Percentiles rank a stretch among this genome's conserved stretches.
Evolutionary conservation across 1,140 invertebrate genomes (phyloP).

Genomic region (Polypedilum pembai): DNA sequence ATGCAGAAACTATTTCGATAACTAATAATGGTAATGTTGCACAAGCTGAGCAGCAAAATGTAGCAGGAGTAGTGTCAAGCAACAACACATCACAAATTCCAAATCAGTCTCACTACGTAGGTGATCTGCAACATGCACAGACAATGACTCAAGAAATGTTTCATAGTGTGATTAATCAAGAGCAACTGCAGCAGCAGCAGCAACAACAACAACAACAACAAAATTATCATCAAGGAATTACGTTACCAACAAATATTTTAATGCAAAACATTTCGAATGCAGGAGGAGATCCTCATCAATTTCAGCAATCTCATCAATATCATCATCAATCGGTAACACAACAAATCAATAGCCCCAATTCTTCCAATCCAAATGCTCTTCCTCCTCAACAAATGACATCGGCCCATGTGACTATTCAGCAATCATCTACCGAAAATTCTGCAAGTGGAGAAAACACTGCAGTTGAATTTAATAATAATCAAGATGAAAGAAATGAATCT

Average conservation of each 20-base stretch:
- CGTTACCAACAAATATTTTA: conserved; percentile 30
- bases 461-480: not conserved
- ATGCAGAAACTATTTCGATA: not conserved
- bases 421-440: not conserved
- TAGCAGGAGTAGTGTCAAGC: not conserved
- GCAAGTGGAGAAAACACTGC: not conserved
- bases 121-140: not conserved
- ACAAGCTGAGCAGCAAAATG: no score
- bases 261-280: not conserved
- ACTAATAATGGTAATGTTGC: conserved; percentile 8
- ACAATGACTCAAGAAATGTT: not conserved
- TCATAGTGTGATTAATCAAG: not conserved
- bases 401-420: not conserved
- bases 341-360: conserved; percentile 19
- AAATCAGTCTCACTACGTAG: conserved; percentile 1
- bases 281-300: not conserved
- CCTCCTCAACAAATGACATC: not conserved
- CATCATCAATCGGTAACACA: conserved; percentile 15
- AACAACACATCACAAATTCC: not conserved
- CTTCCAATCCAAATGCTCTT: not conserved
- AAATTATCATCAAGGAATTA: conserved; percentile 32
- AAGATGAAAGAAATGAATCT: conserved; percentile 5
- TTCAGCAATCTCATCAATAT: conserved; percentile 21
- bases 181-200: conserved; percentile 25
- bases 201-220: conserved; percentile 27